Evolutionary conservation across 2,888 invertebrate genomes (phyloP).

Genomic region (Nomada ruficornis): DNA sequence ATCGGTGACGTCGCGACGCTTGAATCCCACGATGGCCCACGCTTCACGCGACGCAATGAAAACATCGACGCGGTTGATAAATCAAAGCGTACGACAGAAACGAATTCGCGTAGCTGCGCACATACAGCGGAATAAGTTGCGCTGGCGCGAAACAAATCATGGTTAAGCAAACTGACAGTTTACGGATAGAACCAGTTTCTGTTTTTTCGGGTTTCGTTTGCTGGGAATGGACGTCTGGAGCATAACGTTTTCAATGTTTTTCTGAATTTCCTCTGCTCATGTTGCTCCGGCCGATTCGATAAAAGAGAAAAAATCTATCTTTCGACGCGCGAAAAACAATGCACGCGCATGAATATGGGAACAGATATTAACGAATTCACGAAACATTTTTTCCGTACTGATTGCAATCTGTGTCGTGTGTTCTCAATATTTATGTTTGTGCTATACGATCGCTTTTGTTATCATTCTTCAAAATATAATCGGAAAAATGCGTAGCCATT

Average conservation of each 20-base stretch:
- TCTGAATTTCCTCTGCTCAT: neutral
- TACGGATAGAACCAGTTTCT: constrained; percentile 13
- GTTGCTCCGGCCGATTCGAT: neutral
- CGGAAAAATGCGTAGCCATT: neutral
- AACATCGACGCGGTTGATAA: neutral
- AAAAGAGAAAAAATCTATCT: constrained; percentile 9
- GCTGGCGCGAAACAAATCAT: constrained; percentile 7
- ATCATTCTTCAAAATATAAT: neutral
- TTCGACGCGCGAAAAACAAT: neutral
- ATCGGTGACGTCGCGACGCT: neutral
- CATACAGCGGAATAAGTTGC: constrained; percentile 7
- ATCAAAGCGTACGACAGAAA: neutral
- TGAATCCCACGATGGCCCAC: neutral
- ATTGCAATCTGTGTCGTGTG: neutral
- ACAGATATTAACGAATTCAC: neutral
- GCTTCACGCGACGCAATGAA: neutral
- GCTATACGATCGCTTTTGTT: neutral
- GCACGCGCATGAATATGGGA: neutral
- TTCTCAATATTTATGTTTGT: neutral
- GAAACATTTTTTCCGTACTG: neutral
- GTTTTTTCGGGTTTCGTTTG: constrained; percentile 5
- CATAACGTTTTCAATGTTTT: constrained; percentile 27
- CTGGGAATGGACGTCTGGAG: neutral
- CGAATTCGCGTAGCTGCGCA: constrained; percentile 3
- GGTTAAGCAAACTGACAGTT: constrained; percentile 29